phyloP scores from a whole-genome alignment of 2,113 vertebrate genomes.

The Prionailurus bengalensis region DNA sequence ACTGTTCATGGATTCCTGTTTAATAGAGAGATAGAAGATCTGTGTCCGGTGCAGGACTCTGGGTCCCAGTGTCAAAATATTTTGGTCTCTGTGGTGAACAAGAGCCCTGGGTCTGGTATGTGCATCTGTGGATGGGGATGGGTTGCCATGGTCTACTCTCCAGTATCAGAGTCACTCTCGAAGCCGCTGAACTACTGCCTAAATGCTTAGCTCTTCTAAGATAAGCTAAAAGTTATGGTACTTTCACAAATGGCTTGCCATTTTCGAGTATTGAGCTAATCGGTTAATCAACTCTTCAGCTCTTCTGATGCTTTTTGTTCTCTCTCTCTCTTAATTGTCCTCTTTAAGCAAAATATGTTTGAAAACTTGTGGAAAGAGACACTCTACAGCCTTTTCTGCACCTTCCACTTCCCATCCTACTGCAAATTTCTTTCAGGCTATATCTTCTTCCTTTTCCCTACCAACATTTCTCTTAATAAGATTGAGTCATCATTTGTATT shows the following conservation, averaged over 20 bases:
- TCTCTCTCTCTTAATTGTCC: not conserved
- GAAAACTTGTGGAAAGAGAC: constrained; percentile 3
- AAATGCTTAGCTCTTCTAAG: not conserved
- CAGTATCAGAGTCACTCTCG: not conserved
- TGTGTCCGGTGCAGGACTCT: not conserved
- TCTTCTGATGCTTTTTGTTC: not conserved
- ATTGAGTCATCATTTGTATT: not conserved
- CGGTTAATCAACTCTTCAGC: not conserved
- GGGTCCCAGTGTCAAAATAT: not conserved
- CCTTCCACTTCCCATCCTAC: not conserved
- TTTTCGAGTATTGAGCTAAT: not conserved
- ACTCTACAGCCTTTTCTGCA: not conserved
- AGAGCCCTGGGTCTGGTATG: not conserved
- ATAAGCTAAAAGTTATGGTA: not conserved
- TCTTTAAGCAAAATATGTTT: not conserved
- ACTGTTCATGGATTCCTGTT: not conserved
- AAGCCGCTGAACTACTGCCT: not conserved
- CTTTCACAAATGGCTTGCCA: not conserved
- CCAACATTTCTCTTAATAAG: not conserved
- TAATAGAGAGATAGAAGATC: not conserved
- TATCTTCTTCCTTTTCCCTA: not conserved
- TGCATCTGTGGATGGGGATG: not conserved
- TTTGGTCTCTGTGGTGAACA: not conserved
- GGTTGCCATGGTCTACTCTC: not conserved
- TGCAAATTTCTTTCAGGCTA: not conserved